Percentiles rank a stretch among this genome's conserved stretches.
phyloP scores from a whole-genome alignment of 2,797 vertebrate genomes.

The Enteromius unitaeniatus region DNA sequence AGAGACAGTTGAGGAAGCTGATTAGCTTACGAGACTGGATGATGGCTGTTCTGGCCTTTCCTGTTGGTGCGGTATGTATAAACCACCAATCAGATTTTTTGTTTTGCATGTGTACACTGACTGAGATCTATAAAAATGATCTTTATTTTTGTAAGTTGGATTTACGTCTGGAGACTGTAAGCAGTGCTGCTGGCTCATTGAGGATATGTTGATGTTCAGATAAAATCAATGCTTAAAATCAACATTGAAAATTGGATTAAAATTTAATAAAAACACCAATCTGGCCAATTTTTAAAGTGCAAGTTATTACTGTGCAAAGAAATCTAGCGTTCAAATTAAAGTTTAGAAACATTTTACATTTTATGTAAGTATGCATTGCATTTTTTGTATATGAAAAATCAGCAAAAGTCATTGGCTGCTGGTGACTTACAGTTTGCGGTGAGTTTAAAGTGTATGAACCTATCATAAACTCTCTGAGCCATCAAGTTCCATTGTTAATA shows the following conservation, averaged over 20 bases:
- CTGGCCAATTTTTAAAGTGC: not conserved
- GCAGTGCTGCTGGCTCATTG: not conserved
- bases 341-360: not conserved
- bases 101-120: slow-evolving; percentile 25
- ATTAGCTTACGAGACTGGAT: slow-evolving; percentile 94
- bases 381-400: not conserved
- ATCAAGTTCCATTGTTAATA: slow-evolving; percentile 44
- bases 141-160: slow-evolving; percentile 23
- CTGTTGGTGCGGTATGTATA: slow-evolving; percentile 91
- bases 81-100: not conserved
- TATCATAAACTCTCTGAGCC: slow-evolving; percentile 34
- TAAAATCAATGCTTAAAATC: slow-evolving; percentile 30
- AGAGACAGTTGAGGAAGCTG: slow-evolving; percentile 92
- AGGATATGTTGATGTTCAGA: slow-evolving; percentile 19
- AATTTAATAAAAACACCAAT: not conserved
- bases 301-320: not conserved
- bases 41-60: slow-evolving; percentile 94
- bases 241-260: not conserved
- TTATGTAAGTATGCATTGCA: not conserved
- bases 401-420: not conserved
- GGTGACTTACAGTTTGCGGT: slow-evolving; percentile 20
- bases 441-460: slow-evolving; percentile 44
- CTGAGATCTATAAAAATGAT: not conserved
- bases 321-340: not conserved
- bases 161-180: not conserved